Conservation (phyloP, 2,113 vertebrate species). For the Alligator mississippiensis region DNA sequence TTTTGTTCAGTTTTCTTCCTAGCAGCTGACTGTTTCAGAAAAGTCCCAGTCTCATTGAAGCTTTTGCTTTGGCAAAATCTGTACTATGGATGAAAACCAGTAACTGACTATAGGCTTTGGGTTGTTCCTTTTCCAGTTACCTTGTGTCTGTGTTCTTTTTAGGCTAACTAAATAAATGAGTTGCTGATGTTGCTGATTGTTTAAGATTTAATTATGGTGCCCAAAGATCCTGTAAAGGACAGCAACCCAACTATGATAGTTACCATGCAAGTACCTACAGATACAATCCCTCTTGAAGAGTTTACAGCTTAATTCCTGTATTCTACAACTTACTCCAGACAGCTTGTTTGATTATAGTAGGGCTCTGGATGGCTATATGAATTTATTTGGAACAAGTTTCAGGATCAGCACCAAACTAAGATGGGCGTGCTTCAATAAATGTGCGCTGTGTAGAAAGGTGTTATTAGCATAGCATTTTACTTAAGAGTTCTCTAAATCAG, state of each 20-base stretch:
- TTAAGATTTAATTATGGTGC: neutral
- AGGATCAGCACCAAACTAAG: neutral
- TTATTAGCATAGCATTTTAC: no score
- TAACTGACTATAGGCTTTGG: neutral
- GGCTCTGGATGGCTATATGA: neutral
- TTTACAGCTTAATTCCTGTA: neutral
- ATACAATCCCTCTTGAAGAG: neutral
- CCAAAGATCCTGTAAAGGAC: neutral
- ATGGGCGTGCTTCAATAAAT: neutral
- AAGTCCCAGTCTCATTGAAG: neutral
- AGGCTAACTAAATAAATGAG: neutral
- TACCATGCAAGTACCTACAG: neutral
- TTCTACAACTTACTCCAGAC: neutral
- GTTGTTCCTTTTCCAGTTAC: neutral
- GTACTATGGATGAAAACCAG: neutral
- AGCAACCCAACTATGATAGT: neutral
- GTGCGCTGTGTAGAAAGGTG: neutral
- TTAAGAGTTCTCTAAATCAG: no score
- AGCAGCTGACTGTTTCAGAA: neutral
- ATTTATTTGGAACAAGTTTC: neutral
- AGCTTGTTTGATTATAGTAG: neutral
- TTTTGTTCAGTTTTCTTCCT: fast-evolving
- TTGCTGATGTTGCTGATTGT: neutral
- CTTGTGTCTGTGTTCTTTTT: neutral
- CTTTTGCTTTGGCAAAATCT: neutral